Base-by-base conservation (phyloP, 2,113 vertebrate species). In the Lates calcarifer region DNA sequence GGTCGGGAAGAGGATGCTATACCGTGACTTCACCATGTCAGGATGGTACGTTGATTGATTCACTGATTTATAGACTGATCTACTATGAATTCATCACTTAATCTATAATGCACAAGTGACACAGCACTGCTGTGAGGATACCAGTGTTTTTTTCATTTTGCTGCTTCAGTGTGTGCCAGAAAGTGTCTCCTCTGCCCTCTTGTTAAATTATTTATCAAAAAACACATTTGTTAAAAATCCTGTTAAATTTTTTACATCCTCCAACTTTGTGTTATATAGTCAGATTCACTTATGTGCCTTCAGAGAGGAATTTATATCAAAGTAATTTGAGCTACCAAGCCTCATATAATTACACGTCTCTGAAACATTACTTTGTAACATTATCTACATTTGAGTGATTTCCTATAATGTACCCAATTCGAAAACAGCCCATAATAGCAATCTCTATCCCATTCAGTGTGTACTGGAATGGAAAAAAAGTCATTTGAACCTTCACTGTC, bases 1-100 rank as follows among this genome's bases (percentile, higher is more conserved):
- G 84, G 93, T 99, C 79, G 98, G 98, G 55, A 99, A 98, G 95
- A 96, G 95, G 92, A 99, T 99, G 96, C 95, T 99, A 82, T 99
- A 98, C 94, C 95, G 98, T 58, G 97, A 99, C 93, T 99, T 97
- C 93, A 98, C 96, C 82, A 99, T 99, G 98, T 98, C 96, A 20
- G 98, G 98, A 94, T 99, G 98, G 98, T 99, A 94, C 94, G 98
- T 92, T 45, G 41, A 64, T 8, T 41, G 10, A 74, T 79, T 26
- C 3, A 12, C 33, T 70, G 28, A 62, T 69, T 35, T 64, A 12
- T 45, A 3, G 10, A 57, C 57, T 39, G 9, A 60, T 56, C 58
- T 22, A 41, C 24, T 62, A 11, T 76, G 15, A 7, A 51, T 75
- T 60, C 2, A 49, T 26, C 10, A 11, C 13, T 14, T 33, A 33